Evolutionary conservation across 2,797 vertebrate species (phyloP).

Genomic region (Phoeniculus purpureus): DNA sequence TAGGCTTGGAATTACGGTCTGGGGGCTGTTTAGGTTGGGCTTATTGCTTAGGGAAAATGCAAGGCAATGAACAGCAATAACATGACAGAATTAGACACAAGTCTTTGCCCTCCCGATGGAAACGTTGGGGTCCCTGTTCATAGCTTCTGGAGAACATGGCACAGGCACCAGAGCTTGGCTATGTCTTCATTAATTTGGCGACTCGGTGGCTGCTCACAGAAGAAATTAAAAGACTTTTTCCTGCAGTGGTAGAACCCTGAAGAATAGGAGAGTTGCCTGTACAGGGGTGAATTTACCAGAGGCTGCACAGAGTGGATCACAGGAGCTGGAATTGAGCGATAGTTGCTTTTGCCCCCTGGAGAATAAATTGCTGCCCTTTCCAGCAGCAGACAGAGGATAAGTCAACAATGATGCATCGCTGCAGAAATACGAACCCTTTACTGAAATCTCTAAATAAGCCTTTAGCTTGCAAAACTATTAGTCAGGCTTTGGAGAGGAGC

Average conservation of each 20-base stretch:
- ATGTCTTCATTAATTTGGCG: not conserved
- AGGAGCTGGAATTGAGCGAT: not conserved
- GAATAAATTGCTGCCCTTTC: not conserved
- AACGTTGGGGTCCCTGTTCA: not conserved
- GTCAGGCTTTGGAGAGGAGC: not conserved
- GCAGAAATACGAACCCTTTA: not conserved
- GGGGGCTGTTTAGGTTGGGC: not conserved
- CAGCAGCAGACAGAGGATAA: not conserved
- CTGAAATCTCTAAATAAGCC: not conserved
- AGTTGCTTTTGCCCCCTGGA: not conserved
- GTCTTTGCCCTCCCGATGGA: not conserved
- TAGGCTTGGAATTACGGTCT: not conserved
- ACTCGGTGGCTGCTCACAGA: not conserved
- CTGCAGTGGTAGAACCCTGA: not conserved
- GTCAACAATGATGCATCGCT: not conserved
- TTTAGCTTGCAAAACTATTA: not conserved
- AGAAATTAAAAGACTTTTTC: not conserved
- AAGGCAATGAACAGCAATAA: accelerated
- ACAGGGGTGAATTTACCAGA: not conserved
- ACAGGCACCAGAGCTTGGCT: not conserved
- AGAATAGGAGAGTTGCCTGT: not conserved
- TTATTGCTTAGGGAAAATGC: not conserved
- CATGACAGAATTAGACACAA: accelerated
- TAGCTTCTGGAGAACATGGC: not conserved
- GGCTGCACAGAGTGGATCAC: not conserved